phyloP scores from a whole-genome alignment of 2,888 invertebrate species.

The Nephrotoma appendiculata region DNA sequence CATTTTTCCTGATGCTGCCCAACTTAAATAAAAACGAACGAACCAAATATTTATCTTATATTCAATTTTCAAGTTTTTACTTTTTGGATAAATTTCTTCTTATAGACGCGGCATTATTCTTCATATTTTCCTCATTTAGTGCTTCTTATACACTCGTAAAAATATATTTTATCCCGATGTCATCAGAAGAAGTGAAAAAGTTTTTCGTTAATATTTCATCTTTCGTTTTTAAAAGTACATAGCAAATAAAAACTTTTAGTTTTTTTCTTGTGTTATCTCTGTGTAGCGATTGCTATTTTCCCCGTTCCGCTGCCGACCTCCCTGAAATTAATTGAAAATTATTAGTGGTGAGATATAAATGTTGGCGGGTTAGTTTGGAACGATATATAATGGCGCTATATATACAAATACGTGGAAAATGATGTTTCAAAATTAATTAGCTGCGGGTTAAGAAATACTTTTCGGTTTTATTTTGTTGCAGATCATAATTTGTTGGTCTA shows the following conservation, averaged over 20 bases:
- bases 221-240: background rate
- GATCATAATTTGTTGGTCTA: background rate
- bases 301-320: background rate
- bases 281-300: background rate
- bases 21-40: background rate
- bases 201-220: background rate
- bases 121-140: background rate
- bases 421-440: background rate
- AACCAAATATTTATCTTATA: background rate
- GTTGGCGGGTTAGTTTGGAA: background rate
- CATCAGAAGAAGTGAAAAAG: background rate
- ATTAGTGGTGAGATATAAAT: background rate
- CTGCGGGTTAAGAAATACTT: background rate
- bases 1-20: background rate
- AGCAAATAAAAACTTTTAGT: background rate
- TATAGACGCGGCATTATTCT: background rate
- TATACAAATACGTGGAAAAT: background rate
- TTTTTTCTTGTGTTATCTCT: background rate
- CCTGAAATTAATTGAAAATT: background rate
- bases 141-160: background rate
- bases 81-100: background rate
- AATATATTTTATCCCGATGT: background rate
- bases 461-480: background rate
- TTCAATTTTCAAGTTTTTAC: background rate
- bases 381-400: background rate